Evolutionary conservation across 2,113 vertebrate genomes (phyloP).

Genomic region (Forbesichthys papilliferus): DNA sequence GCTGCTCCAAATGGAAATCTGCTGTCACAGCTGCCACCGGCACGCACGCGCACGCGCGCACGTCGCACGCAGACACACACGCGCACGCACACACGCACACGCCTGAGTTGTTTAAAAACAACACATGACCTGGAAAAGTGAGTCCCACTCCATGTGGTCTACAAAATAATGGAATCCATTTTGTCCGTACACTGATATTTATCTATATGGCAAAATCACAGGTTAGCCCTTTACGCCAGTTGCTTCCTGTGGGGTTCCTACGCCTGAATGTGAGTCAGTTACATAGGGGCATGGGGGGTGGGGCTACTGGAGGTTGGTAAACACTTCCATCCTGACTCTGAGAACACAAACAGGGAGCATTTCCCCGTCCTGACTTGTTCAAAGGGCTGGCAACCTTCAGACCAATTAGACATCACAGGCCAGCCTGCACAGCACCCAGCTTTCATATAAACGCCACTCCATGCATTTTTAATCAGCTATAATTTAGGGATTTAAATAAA

Average conservation of each 20-base stretch:
- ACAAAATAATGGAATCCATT: conserved; percentile 8
- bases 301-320: conserved; percentile 61
- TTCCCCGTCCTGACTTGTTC: conserved; percentile 71
- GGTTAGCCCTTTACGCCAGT: not conserved
- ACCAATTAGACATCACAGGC: conserved; percentile 79
- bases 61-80: not conserved
- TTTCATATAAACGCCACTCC: conserved; percentile 70
- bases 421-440: conserved; percentile 67
- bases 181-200: not conserved
- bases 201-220: not conserved
- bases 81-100: not conserved
- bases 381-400: conserved; percentile 77
- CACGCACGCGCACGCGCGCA: not conserved
- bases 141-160: conserved; percentile 16
- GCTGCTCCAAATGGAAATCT: too few species aligned
- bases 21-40: not conserved
- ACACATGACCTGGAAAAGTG: too few species aligned
- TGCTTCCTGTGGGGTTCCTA: conserved; percentile 19
- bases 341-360: conserved; percentile 60
- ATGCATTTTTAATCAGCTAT: conserved; percentile 79
- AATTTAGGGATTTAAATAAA: conserved; percentile 81
- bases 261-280: conserved; percentile 20
- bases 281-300: conserved; percentile 2
- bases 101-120: too few species aligned
- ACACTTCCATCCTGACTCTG: conserved; percentile 67